These are phyloP conservation scores for Gadopsis marmoratus DNA, from an alignment of 2,797 vertebrate species.

Conservation along the genomic window DNA sequence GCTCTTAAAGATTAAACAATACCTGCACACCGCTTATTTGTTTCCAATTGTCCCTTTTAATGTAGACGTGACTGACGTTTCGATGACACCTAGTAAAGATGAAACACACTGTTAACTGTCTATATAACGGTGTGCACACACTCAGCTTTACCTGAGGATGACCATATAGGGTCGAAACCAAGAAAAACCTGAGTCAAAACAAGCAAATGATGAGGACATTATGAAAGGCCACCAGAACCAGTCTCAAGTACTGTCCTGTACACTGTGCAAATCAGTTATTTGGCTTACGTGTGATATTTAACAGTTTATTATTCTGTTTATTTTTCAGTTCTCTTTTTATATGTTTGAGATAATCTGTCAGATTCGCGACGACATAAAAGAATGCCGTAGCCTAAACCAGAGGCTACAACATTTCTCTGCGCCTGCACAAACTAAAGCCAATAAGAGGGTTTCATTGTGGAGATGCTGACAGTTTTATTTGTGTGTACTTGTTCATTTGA, in stretches of 20 bases:
- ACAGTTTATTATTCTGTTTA: neutral
- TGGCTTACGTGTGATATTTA: neutral
- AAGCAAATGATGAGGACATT: too few species aligned
- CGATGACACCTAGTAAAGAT: neutral
- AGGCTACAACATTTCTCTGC: neutral
- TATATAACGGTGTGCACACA: neutral
- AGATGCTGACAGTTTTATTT: conserved; percentile 36
- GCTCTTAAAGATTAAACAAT: neutral
- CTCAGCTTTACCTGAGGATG: neutral
- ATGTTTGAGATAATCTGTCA: conserved; percentile 11
- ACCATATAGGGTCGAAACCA: neutral
- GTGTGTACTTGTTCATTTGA: conserved; percentile 37
- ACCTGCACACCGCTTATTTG: neutral
- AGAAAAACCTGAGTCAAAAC: neutral
- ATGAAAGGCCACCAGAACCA: neutral
- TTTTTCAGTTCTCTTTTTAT: neutral
- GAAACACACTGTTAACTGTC: neutral
- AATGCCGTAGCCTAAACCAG: neutral
- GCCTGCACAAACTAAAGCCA: conserved; percentile 1
- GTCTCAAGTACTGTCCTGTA: neutral
- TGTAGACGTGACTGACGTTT: neutral
- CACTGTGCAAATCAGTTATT: neutral
- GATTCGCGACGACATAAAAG: neutral
- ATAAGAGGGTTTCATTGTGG: conserved; percentile 18
- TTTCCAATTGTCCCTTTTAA: neutral